phyloP scores from a whole-genome alignment of 1,140 invertebrate genomes.

The Pseudomyrmex pallidus region DNA sequence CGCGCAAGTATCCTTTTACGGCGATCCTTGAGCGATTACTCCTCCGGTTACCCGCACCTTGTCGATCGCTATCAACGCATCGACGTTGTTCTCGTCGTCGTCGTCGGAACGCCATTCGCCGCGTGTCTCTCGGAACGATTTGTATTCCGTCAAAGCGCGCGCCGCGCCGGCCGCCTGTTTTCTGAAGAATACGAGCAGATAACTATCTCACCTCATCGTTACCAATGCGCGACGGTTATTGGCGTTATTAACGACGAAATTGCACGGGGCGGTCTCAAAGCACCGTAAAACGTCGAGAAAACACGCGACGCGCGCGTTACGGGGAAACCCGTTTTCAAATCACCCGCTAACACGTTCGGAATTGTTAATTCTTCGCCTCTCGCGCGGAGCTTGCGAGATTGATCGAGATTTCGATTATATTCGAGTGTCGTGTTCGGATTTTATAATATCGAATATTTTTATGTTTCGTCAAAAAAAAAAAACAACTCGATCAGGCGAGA shows the following conservation, averaged over 20 bases:
- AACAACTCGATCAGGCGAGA: too few relatives aligned
- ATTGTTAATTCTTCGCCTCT: too few relatives aligned
- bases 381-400: too few relatives aligned
- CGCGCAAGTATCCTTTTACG: constrained; percentile 33
- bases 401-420: too few relatives aligned
- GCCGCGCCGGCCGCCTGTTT: neutral
- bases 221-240: constrained; percentile 9
- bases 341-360: neutral
- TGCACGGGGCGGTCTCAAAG: neutral
- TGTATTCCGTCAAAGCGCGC: constrained; percentile 42
- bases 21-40: constrained; percentile 47
- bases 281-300: neutral
- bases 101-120: neutral
- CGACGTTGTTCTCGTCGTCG: neutral
- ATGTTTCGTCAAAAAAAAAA: too few relatives aligned
- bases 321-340: too few relatives aligned
- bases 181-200: constrained; percentile 39
- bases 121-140: constrained; percentile 47
- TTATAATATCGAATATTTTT: too few relatives aligned
- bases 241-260: constrained; percentile 31
- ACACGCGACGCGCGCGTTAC: neutral
- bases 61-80: constrained; percentile 51
- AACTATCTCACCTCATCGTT: constrained; percentile 50
- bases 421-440: too few relatives aligned
- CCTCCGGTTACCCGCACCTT: constrained; percentile 32